Evolutionary conservation across 2,797 vertebrate species (phyloP).

Genomic region (Dryobates pubescens): DNA sequence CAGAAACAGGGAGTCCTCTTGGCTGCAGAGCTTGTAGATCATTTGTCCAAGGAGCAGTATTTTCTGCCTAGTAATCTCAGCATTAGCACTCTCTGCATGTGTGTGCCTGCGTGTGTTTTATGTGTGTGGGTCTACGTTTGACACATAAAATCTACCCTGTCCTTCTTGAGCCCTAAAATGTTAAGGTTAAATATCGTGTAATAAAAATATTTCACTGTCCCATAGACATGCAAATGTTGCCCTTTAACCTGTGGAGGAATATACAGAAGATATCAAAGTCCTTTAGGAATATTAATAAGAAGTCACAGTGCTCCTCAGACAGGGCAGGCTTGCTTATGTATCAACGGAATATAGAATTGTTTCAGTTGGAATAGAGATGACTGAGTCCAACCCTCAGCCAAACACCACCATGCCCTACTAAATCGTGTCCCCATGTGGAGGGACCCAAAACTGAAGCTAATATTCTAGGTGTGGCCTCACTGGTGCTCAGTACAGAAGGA

Average conservation of each 20-base stretch:
- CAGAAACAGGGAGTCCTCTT: background rate
- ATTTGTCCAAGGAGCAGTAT: background rate
- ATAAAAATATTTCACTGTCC: slow-evolving; percentile 47
- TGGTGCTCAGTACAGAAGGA: no score
- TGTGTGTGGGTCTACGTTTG: background rate
- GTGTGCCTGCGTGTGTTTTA: background rate
- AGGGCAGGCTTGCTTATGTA: background rate
- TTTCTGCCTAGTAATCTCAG: background rate
- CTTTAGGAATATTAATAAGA: slow-evolving; percentile 37
- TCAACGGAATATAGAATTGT: no score
- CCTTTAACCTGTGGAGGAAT: slow-evolving; percentile 43
- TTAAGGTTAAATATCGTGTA: slow-evolving; percentile 17
- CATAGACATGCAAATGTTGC: slow-evolving; percentile 41
- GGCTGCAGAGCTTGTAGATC: background rate
- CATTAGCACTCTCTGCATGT: background rate
- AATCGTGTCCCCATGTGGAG: no score
- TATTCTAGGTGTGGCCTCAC: no score
- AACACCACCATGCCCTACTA: no score
- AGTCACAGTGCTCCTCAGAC: background rate
- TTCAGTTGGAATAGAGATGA: no score
- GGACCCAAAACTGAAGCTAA: no score
- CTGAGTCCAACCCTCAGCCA: no score
- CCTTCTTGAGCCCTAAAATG: background rate
- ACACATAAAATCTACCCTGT: background rate
- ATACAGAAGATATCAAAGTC: slow-evolving; percentile 2